Evolutionary conservation across 2,113 vertebrate species (phyloP), one percentile per base, ranked within the genome.

Genomic region (Dinomys branickii): DNA sequence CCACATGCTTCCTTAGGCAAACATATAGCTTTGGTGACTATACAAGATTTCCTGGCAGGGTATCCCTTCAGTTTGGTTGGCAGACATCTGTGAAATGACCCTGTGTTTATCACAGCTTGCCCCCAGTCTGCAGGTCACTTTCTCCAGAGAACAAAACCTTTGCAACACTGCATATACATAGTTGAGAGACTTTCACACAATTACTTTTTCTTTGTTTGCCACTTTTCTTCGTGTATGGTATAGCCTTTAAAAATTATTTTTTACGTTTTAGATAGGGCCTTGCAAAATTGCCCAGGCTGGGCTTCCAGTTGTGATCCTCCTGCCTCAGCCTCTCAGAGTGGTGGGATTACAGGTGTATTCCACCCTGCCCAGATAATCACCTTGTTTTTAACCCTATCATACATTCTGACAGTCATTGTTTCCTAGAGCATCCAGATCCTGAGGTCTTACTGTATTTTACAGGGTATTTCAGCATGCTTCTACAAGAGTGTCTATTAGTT

Each of bases 61-160:
- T 63, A 67, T 26, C 30, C 20, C 13, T 26, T 56, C 6, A 30
- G 26, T 90, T 90, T 1, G 75, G n/a, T 78, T 71, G 71, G 17
- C 52, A 90, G 82, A 77, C 52, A 61, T 38, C 41, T 24, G 20
- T 3, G 24, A 93, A 83, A 44, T 84, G 38, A 84, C 12, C 63
- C 9, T 84, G 14, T 16, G 33, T 77, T 69, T 30, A 85, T 50
- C 30, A 14, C 20, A 38, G 65, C 65, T 56, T 86, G 24, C 19
- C 35, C 13, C 0, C 22, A 56, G 61, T 90, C 44, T 94, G 22
- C 13, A 44, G 56, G 69, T 94, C 19, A 77, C 35, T 87, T 87
- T 90, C 44, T 88, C 54, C 69, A 82, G 67, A 54, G 26, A 93
- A 87, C 38, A 91, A 67, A 93, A 50, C 26, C 28, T 95, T 85